These are phyloP conservation scores for Lepilemur ruficaudatus DNA, from an alignment of 2,797 vertebrate genomes.

Conservation along the genomic window DNA sequence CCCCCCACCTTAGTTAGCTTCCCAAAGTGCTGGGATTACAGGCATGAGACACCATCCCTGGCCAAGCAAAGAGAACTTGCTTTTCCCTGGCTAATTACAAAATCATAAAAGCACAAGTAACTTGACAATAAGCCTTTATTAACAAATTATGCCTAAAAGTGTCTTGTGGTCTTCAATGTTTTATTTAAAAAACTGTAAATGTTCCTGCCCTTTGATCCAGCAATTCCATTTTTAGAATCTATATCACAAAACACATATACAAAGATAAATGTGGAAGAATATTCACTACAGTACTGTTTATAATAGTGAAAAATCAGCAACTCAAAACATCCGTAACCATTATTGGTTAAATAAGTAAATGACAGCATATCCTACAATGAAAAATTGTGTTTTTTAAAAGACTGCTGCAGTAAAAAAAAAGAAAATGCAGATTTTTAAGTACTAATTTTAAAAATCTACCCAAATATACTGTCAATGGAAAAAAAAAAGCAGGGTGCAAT, in stretches of 20 bases:
- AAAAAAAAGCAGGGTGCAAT: neutral
- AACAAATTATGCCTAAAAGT: neutral
- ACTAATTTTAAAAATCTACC: neutral
- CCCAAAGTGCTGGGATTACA: neutral
- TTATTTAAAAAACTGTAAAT: constrained; percentile 24
- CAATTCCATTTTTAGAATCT: neutral
- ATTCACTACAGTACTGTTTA: neutral
- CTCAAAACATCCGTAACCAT: neutral
- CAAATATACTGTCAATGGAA: neutral
- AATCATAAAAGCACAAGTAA: neutral
- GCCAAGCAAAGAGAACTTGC: neutral
- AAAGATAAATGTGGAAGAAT: neutral
- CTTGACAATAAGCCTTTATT: neutral
- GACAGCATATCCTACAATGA: neutral
- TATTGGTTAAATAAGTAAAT: neutral
- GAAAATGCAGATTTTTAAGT: neutral
- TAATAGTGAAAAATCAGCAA: neutral
- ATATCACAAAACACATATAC: neutral
- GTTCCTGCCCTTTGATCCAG: neutral
- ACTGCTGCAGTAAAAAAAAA: neutral
- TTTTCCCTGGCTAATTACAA: neutral
- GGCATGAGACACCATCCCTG: neutral
- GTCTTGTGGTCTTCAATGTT: neutral
- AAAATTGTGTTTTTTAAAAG: neutral
- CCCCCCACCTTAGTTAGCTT: neutral